These are phyloP conservation scores for Pedionomus torquatus DNA, from an alignment of 2,113 vertebrate genomes.

Conservation along the genomic window DNA sequence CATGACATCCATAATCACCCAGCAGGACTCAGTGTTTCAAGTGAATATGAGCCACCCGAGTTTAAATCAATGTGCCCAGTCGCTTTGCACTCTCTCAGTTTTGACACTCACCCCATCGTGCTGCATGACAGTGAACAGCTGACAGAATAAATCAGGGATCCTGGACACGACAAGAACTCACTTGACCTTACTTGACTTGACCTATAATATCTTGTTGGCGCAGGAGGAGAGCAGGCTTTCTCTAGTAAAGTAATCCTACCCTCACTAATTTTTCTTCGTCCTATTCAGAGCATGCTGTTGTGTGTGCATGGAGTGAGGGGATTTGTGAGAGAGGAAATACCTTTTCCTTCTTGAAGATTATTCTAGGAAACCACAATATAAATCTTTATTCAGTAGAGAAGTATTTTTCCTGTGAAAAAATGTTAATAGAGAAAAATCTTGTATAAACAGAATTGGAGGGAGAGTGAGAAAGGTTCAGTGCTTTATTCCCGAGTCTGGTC, in stretches of 20 bases:
- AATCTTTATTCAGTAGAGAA: constrained; percentile 7
- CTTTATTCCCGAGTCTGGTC: neutral
- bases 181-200: constrained; percentile 62
- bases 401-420: constrained; percentile 21
- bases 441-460: neutral
- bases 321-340: constrained; percentile 56
- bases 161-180: constrained; percentile 48
- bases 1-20: constrained; percentile 41
- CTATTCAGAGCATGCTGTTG: constrained; percentile 12
- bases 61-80: neutral
- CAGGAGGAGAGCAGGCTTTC: neutral
- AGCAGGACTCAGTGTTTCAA: constrained; percentile 12
- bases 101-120: neutral
- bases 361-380: constrained; percentile 43
- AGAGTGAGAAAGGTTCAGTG: neutral
- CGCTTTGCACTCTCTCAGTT: neutral
- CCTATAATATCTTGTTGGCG: constrained; percentile 42
- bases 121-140: constrained; percentile 44
- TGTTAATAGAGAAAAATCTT: neutral
- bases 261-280: constrained; percentile 55
- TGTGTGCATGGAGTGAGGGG: constrained; percentile 1
- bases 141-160: constrained; percentile 51
- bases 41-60: neutral
- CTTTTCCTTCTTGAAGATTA: constrained; percentile 50
- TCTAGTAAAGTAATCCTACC: constrained; percentile 59